These are phyloP conservation scores for Phyllostomus discolor DNA, from an alignment of 2,113 vertebrate genomes.

Conservation along the genomic window DNA sequence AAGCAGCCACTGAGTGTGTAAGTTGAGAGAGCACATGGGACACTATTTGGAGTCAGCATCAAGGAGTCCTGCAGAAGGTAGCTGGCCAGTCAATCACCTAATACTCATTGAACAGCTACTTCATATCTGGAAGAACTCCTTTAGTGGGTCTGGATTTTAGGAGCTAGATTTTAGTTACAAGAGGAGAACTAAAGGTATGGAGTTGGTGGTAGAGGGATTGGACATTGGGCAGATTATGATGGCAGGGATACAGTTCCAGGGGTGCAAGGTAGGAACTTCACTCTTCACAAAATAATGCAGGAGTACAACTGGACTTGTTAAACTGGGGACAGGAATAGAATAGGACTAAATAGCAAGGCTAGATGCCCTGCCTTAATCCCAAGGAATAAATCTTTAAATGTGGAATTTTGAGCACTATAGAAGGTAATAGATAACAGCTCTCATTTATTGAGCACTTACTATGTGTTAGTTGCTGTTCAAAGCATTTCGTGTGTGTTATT, in stretches of 20 bases:
- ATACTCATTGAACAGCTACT: background rate
- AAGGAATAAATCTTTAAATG: background rate
- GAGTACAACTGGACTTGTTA: background rate
- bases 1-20: background rate
- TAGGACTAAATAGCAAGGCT: background rate
- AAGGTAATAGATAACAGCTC: background rate
- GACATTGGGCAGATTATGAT: background rate
- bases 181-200: background rate
- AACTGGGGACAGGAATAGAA: background rate
- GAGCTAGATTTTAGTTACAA: background rate
- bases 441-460: background rate
- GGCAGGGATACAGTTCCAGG: background rate
- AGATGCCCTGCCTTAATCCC: background rate
- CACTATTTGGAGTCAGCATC: background rate
- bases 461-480: background rate
- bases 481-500: background rate
- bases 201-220: background rate
- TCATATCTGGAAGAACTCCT: background rate
- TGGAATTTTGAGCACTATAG: background rate
- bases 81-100: background rate
- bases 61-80: background rate
- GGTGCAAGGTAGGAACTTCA: background rate
- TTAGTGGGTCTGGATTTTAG: background rate
- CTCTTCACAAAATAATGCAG: background rate
- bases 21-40: background rate